phyloP scores from a whole-genome alignment of 2,797 vertebrate species.

The Anableps anableps region DNA sequence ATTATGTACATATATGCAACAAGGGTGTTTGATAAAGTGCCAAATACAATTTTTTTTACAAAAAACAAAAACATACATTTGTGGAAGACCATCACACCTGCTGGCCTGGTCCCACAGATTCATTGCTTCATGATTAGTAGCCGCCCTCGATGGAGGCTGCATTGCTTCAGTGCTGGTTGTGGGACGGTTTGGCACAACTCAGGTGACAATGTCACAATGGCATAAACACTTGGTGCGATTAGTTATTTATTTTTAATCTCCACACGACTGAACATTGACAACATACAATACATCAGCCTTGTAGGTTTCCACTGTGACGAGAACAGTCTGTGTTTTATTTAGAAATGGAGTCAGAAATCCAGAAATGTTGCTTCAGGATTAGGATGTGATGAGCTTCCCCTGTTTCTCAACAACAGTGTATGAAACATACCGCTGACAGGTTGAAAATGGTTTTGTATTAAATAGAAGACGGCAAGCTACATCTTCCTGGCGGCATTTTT shows the following conservation, averaged over 20 bases:
- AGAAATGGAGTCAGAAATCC: slow-evolving; percentile 48
- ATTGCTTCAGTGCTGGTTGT: slow-evolving; percentile 63
- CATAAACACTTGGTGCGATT: slow-evolving; percentile 40
- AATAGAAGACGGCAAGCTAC: slow-evolving; percentile 56
- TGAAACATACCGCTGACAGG: slow-evolving; percentile 25
- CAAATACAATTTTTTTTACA: slow-evolving; percentile 70
- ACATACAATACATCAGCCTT: slow-evolving; percentile 38
- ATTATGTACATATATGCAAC: slow-evolving; percentile 78
- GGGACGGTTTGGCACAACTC: slow-evolving; percentile 59
- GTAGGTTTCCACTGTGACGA: slow-evolving; percentile 20
- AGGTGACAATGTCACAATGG: slow-evolving; percentile 41
- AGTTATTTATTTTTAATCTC: slow-evolving; percentile 1
- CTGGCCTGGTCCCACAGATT: slow-evolving; percentile 66
- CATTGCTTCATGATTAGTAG: slow-evolving; percentile 68
- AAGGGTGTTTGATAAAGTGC: slow-evolving; percentile 78
- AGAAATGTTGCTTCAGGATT: slow-evolving; percentile 47
- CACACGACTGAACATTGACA: slow-evolving; percentile 56
- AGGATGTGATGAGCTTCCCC: slow-evolving; percentile 40
- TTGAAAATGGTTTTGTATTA: slow-evolving; percentile 34
- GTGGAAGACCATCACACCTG: slow-evolving; percentile 76
- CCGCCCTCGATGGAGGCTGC: slow-evolving; percentile 32
- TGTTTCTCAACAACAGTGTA: slow-evolving; percentile 42
- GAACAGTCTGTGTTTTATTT: slow-evolving; percentile 35
- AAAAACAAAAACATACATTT: slow-evolving; percentile 53
- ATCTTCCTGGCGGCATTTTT: slow-evolving; percentile 46